These are phyloP conservation scores for Alcedo quadribrachys DNA, from an alignment of 2,797 vertebrate species.

Conservation along the genomic window DNA sequence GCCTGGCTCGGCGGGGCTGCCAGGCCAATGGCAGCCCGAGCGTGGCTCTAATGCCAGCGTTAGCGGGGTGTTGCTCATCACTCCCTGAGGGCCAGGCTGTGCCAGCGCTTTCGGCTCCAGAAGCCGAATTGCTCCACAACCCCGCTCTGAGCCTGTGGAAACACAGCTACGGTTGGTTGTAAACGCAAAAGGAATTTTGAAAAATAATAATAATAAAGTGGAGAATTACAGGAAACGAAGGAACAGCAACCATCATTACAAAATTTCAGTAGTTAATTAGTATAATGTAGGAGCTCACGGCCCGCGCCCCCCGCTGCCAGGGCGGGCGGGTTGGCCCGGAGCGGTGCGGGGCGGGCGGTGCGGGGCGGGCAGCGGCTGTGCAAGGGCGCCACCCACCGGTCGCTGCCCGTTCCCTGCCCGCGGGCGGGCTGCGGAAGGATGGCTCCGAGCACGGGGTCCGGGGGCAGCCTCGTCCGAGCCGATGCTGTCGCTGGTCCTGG, in stretches of 20 bases:
- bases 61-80: background rate
- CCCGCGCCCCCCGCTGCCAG: background rate
- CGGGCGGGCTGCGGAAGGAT: no score
- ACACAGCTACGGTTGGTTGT: accelerated
- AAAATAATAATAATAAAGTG: background rate
- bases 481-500: background rate
- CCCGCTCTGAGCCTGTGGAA: background rate
- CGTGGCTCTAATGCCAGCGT: background rate
- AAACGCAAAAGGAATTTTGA: background rate
- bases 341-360: no score
- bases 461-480: background rate
- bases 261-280: no score
- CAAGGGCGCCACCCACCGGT: background rate
- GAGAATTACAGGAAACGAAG: no score
- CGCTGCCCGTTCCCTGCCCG: background rate
- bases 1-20: background rate
- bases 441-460: accelerated
- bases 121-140: background rate
- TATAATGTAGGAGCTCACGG: accelerated
- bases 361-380: background rate
- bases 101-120: background rate
- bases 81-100: background rate
- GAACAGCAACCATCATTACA: no score
- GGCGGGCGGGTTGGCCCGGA: no score
- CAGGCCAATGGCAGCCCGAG: accelerated